Evolutionary conservation across 2,888 invertebrate genomes (phyloP).

Genomic region (Drosophila atroscutellata): DNA sequence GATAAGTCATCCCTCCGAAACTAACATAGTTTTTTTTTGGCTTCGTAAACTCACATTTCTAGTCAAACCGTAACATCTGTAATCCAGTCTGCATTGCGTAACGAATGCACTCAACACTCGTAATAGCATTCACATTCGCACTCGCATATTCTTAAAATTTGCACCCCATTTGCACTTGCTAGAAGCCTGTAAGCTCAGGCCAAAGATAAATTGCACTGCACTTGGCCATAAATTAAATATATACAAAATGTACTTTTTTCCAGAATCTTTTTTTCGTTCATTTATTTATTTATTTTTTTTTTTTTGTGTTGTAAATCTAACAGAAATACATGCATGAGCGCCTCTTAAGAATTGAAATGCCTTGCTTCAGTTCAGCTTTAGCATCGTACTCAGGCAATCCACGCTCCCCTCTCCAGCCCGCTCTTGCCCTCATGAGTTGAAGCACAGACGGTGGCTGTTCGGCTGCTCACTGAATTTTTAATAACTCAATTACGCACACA

Average conservation of each 20-base stretch:
- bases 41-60: not conserved
- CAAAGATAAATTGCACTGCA: constrained; percentile 65
- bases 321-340: constrained; percentile 66
- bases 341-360: constrained; percentile 69
- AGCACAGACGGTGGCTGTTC: constrained; percentile 49
- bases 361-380: constrained; percentile 2
- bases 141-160: constrained; percentile 1
- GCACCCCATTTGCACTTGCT: constrained; percentile 51
- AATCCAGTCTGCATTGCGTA: constrained; percentile 57
- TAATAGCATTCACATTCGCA: constrained; percentile 6
- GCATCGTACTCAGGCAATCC: constrained; percentile 4
- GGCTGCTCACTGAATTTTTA: constrained; percentile 75
- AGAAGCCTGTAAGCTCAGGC: constrained; percentile 2
- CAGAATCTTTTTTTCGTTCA: not conserved
- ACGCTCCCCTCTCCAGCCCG: not conserved
- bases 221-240: constrained; percentile 70
- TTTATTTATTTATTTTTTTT: accelerated
- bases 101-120: constrained; percentile 13
- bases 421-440: not conserved
- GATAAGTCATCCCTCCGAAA: not conserved
- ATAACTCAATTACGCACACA: constrained; percentile 84
- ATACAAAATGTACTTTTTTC: constrained; percentile 19
- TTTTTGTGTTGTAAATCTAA: constrained; percentile 31
- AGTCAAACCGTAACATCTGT: constrained; percentile 22
- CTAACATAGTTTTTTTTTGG: not conserved